phyloP scores from a whole-genome alignment of 2,888 invertebrate genomes.

The Barypeithes pellucidus region DNA sequence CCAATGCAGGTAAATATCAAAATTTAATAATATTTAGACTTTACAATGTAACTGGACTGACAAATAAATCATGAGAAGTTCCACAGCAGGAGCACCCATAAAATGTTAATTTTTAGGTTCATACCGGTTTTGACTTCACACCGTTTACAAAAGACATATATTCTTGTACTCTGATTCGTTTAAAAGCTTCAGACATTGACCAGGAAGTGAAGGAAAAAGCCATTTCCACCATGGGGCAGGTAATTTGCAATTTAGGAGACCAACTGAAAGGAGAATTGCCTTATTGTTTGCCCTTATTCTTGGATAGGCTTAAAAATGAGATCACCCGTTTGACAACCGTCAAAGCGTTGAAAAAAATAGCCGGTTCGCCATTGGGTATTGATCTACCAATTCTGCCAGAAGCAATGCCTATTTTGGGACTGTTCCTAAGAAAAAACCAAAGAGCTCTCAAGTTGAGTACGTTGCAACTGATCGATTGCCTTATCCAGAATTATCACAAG shows the following conservation, averaged over 20 bases:
- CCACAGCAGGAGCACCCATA: no score
- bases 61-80: no score
- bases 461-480: slow-evolving; percentile 89
- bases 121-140: slow-evolving; percentile 77
- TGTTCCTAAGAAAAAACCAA: slow-evolving; percentile 97
- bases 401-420: slow-evolving; percentile 92
- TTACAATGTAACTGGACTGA: no score
- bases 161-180: slow-evolving; percentile 86
- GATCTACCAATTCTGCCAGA: slow-evolving; percentile 75
- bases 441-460: slow-evolving; percentile 94
- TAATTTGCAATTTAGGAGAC: slow-evolving; percentile 94
- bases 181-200: slow-evolving; percentile 97
- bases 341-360: slow-evolving; percentile 95
- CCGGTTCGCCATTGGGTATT: slow-evolving; percentile 86
- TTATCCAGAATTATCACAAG: slow-evolving; percentile 89
- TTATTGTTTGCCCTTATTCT: slow-evolving; percentile 92
- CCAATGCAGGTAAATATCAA: slow-evolving; percentile 77
- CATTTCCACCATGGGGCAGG: slow-evolving; percentile 96
- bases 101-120: slow-evolving; percentile 28
- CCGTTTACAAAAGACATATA: slow-evolving; percentile 89
- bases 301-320: slow-evolving; percentile 96
- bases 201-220: slow-evolving; percentile 99
- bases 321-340: slow-evolving; percentile 97
- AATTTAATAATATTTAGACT: neutral
- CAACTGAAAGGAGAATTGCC: slow-evolving; percentile 85